Percentiles rank a stretch among this genome's conserved stretches.
phyloP scores from a whole-genome alignment of 2,888 invertebrate genomes.

The Trissoscelio sp. region DNA sequence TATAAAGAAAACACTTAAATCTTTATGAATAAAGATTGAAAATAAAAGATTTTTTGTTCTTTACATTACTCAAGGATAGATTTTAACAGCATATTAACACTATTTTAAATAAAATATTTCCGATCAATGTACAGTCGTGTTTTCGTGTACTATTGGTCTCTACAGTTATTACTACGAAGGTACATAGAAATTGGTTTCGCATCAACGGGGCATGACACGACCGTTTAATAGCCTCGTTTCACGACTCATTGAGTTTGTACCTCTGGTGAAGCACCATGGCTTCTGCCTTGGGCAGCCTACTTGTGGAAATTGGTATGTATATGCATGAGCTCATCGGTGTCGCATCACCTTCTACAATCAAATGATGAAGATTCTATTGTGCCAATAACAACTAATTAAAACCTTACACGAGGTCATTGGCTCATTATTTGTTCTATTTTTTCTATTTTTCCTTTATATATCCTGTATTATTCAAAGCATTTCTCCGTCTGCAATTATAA shows the following conservation, averaged over 20 bases:
- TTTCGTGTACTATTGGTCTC: conserved; percentile 24
- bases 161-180: conserved; percentile 63
- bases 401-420: conserved; percentile 13
- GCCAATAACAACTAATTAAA: conserved; percentile 36
- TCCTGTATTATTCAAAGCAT: background rate
- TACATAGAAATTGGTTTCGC: conserved; percentile 72
- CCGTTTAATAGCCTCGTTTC: conserved; percentile 79
- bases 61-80: background rate
- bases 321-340: conserved; percentile 50
- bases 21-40: no score
- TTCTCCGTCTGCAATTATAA: no score
- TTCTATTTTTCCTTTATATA: background rate
- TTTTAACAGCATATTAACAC: no score
- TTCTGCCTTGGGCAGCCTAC: conserved; percentile 60
- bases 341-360: conserved; percentile 47
- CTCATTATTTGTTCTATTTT: background rate
- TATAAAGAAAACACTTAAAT: no score
- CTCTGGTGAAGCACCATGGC: conserved; percentile 46
- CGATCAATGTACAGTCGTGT: background rate
- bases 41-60: no score
- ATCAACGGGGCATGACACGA: conserved; percentile 73
- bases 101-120: conserved; percentile 38
- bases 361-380: conserved; percentile 45
- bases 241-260: conserved; percentile 75
- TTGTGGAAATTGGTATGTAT: conserved; percentile 62